phyloP scores from a whole-genome alignment of 2,797 vertebrate species.

The Pseudomugil tenellus region DNA sequence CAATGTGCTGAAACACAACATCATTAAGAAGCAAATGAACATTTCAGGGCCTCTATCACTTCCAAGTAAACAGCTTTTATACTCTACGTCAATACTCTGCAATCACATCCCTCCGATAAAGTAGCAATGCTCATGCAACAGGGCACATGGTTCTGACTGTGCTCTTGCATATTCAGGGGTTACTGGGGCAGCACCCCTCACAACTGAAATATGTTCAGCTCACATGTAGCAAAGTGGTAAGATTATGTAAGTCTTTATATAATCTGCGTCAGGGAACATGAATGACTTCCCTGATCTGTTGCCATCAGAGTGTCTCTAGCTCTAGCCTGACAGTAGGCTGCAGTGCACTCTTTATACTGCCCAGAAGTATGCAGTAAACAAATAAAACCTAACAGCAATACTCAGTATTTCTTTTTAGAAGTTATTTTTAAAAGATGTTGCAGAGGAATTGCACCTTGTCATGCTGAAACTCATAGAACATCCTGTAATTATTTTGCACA shows the following conservation, averaged over 20 bases:
- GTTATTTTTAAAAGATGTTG: not conserved
- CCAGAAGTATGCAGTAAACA: conserved; percentile 23
- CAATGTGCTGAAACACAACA: conserved; percentile 11
- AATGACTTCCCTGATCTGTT: conserved; percentile 71
- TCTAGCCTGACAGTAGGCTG: conserved; percentile 59
- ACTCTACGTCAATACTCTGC: conserved; percentile 41
- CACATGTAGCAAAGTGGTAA: conserved; percentile 82
- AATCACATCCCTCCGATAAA: conserved; percentile 40
- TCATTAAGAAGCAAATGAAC: conserved; percentile 25
- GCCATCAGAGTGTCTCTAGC: conserved; percentile 55
- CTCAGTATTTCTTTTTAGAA: conserved; percentile 13
- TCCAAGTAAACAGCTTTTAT: conserved; percentile 3
- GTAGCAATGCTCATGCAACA: conserved; percentile 37
- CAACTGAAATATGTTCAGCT: conserved; percentile 74
- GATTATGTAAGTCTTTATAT: conserved; percentile 87
- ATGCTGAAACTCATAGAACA: conserved; percentile 27
- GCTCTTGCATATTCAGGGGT: conserved; percentile 65
- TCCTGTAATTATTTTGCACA: conserved; percentile 52
- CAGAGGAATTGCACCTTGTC: conserved; percentile 1
- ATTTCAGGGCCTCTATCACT: conserved; percentile 23
- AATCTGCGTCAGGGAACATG: conserved; percentile 79
- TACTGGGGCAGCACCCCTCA: conserved; percentile 71
- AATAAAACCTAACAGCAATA: conserved; percentile 13
- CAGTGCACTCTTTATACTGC: conserved; percentile 40
- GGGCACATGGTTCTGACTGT: conserved; percentile 63